Percentiles rank a stretch among this genome's conserved stretches.
Evolutionary conservation across 92 coral and sea anemone genomes (phyloP).

Genomic region (Epizoanthus stellaris): DNA sequence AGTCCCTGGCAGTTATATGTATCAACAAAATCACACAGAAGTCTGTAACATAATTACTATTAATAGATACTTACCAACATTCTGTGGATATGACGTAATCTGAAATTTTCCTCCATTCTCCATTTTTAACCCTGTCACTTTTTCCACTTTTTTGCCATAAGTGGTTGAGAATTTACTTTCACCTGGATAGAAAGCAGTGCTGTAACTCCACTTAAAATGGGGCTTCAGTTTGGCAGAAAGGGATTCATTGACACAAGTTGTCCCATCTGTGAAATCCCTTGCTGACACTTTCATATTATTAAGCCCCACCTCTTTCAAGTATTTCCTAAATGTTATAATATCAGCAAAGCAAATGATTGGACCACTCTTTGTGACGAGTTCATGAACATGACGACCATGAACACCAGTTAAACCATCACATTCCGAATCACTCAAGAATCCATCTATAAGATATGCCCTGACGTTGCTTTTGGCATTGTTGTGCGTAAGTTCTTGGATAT

Average conservation of each 20-base stretch:
- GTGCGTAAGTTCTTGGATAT: constrained; percentile 69
- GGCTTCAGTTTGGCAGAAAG: constrained; percentile 72
- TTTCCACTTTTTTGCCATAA: constrained; percentile 75
- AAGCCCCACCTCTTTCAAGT: constrained; percentile 77
- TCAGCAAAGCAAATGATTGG: constrained; percentile 93
- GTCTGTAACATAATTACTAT: too few species aligned
- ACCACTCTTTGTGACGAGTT: constrained; percentile 61
- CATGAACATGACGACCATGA: constrained; percentile 74
- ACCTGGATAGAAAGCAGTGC: constrained; percentile 97
- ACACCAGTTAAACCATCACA: constrained; percentile 81
- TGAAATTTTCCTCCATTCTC: constrained; percentile 98
- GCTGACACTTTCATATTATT: constrained; percentile 65
- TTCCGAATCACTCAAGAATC: constrained; percentile 77
- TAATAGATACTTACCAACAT: constrained; percentile 77
- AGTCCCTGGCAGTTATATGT: too few species aligned
- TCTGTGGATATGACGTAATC: constrained; percentile 88
- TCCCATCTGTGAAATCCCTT: constrained; percentile 79
- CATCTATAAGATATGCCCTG: constrained; percentile 83
- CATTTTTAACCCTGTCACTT: constrained; percentile 80
- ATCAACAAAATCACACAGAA: too few species aligned
- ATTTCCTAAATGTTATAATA: constrained; percentile 73
- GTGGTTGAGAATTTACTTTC: constrained; percentile 89
- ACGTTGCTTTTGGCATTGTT: constrained; percentile 62
- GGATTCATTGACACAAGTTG: constrained; percentile 93
- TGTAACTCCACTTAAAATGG: constrained; percentile 89